These are phyloP conservation scores for Callocephalon fimbriatum DNA, from an alignment of 2,113 vertebrate species.

Conservation along the genomic window DNA sequence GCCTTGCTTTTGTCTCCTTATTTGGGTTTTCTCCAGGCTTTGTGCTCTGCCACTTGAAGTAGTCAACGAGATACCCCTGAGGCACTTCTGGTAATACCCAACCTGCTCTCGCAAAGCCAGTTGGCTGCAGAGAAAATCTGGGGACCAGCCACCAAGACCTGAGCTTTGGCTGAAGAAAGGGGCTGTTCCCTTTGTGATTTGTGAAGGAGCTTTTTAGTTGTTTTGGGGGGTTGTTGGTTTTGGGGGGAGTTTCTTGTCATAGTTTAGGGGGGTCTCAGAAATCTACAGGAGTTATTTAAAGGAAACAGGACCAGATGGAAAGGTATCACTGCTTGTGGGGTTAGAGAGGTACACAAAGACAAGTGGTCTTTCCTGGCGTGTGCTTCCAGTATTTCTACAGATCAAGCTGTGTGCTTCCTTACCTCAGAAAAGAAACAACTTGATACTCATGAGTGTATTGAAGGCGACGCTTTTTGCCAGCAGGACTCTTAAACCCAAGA, in stretches of 20 bases:
- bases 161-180: neutral
- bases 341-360: neutral
- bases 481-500: constrained; percentile 82
- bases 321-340: neutral
- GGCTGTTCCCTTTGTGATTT: neutral
- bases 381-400: neutral
- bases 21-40: neutral
- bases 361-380: neutral
- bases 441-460: constrained; percentile 84
- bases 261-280: neutral
- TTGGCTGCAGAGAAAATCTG: neutral
- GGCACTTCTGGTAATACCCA: neutral
- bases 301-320: neutral
- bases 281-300: neutral
- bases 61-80: neutral
- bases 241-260: too few relatives aligned
- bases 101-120: neutral
- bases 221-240: too few relatives aligned
- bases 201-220: neutral
- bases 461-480: constrained; percentile 84
- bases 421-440: constrained; percentile 74
- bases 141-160: neutral
- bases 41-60: neutral
- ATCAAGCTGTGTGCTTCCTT: neutral
- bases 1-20: neutral